Evolutionary conservation across 1,140 invertebrate species (phyloP), one percentile per base, ranked within the genome.

Genomic region (Ceratosolen solmsi): DNA sequence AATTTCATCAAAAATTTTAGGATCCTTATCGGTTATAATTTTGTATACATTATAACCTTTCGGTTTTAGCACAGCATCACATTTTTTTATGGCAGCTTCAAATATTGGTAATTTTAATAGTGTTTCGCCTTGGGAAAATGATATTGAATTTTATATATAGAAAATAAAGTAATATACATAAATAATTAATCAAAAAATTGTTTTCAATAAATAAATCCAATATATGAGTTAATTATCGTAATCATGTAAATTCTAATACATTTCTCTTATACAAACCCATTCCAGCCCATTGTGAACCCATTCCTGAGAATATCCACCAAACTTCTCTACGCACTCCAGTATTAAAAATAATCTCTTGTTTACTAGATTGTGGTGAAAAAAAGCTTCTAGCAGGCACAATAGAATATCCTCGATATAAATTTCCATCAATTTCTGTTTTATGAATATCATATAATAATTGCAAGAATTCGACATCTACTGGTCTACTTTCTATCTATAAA

Each of bases 241-340:
- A 15, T 27, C 8, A 56, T 46, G 4, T 1, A 70, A 33, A 54
- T n/a, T n/a, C 58, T 27, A 63, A 63, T 11, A 54, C 25, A 17
- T 54, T 33, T 58, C 7, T 30, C 22, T 22, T 33, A 20, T 46
- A 79, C 13, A 83, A 87, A 25, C 93, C 94, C 95, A 96, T 96
- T 20, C 93, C 93, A 72, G 89, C 86, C 94, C 94, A 96, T 87
- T 96, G 95, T 71, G 93, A 93, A 9, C 94, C 95, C 94, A 95
- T 95, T 56, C 95, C 95, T 84, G 94, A 92, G 87, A 94, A 96
- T 27, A 95, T 91, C 87, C 93, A 95, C 93, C 94, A 95, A 49
- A 84, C 58, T 76, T 84, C 60, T 51, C 38, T 49, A 1, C 30
- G 63, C 11, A 33, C 13, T 27, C 75, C 79, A 15, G 81, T 36